Percentiles rank a stretch among this genome's conserved stretches.
phyloP scores from a whole-genome alignment of 2,797 vertebrate genomes.

The Distichodus sexfasciatus region DNA sequence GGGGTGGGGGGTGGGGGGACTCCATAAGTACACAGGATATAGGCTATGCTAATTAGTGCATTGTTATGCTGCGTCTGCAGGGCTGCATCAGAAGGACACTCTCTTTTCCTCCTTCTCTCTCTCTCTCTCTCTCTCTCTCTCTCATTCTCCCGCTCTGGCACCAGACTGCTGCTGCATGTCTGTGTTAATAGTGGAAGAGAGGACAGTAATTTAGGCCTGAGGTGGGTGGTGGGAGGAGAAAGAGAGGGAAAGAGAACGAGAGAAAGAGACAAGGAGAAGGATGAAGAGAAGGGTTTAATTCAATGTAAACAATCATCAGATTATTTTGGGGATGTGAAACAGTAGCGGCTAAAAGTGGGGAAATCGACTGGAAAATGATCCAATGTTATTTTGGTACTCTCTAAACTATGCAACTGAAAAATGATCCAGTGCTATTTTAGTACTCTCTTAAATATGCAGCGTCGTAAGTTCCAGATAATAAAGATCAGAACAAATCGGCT shows the following conservation, averaged over 20 bases:
- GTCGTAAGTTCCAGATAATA: slow-evolving; percentile 8
- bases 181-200: slow-evolving; percentile 31
- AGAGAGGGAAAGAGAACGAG: not conserved
- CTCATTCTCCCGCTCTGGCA: slow-evolving; percentile 10
- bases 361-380: too few relatives aligned
- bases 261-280: not conserved
- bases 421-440: too few relatives aligned
- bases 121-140: not conserved
- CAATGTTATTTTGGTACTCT: too few relatives aligned
- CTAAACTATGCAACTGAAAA: too few relatives aligned
- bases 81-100: slow-evolving; percentile 13
- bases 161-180: slow-evolving; percentile 1
- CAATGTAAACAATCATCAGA: not conserved
- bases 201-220: slow-evolving; percentile 49
- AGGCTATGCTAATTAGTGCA: slow-evolving; percentile 49
- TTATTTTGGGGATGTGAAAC: too few relatives aligned
- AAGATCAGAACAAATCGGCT: not conserved
- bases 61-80: slow-evolving; percentile 46
- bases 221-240: not conserved
- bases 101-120: slow-evolving; percentile 15
- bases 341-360: too few relatives aligned
- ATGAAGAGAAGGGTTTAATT: not conserved
- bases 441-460: too few relatives aligned
- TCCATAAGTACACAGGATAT: slow-evolving; percentile 28
- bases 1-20: not conserved